Evolutionary conservation across 35 echinoderm and acorn worm species (phyloP), one percentile per base, ranked within the genome.

Genomic region (Lytechinus pictus): DNA sequence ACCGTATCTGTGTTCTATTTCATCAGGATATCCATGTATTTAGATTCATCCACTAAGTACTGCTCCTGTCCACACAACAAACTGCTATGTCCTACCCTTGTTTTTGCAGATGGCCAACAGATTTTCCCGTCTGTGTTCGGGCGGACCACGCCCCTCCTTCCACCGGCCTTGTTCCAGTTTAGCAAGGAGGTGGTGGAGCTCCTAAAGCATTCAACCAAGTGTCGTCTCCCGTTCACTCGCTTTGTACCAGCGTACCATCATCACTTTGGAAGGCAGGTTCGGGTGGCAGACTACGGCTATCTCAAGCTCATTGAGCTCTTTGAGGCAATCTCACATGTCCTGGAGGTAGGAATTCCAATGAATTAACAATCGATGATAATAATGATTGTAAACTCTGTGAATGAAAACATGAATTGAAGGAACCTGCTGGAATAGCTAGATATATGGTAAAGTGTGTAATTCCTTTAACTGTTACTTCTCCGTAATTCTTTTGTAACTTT

Each of bases 201-300:
- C 8, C 95, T 99, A 54, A 99, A 99, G 72, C 95, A 98, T 56
- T 96, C 96, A 52, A 93, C 95, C 27, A 97, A 96, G 52, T 98
- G 97, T 54, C 88, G 95, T 5, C 94, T 99, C 5, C 93, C 96
- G 7, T 98, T 98, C 92, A 95, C 96, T 29, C 97, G 97, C 87
- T 99, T 99, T 95, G 95, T 97, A n/a, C 97, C 97, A 9, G 97
- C 96, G 14, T 99, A 99, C 87, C 97, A 99, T 86, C 98, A 99
- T 86, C 97, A 98, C 93, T 98, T 98, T 96, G 95, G 97, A 27
- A 94, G 96, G 53, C 98, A 99, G 95, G 98, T 97, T 53, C 97
- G 97, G 24, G 97, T 99, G 51, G 97, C 97, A 21, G 98, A 99
- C 56, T 99, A 99, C 95, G 98, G 98, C 92, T 99, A 96, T 28